Conservation (phyloP, 2,888 invertebrate species). For the Amiota mariae region DNA sequence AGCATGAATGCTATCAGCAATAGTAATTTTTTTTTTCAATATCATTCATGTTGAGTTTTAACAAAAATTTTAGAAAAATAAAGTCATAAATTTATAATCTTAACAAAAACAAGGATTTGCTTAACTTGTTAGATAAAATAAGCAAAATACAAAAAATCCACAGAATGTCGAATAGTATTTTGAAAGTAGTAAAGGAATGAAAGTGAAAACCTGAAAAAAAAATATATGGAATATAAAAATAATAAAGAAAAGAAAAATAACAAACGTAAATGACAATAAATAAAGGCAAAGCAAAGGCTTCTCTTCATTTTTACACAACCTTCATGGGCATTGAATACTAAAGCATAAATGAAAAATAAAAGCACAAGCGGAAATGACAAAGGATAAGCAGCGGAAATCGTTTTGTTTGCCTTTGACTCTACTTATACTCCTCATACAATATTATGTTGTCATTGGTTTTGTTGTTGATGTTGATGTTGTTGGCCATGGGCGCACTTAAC, state of each 20-base stretch:
- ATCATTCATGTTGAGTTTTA: too few species aligned
- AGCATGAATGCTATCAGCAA: neutral
- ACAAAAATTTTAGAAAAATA: slow-evolving; percentile 34
- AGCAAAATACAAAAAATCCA: too few species aligned
- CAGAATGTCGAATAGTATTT: neutral
- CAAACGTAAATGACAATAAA: slow-evolving; percentile 20
- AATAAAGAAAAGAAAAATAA: slow-evolving; percentile 8
- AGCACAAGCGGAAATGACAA: slow-evolving; percentile 45
- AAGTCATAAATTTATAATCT: slow-evolving; percentile 40
- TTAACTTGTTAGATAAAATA: slow-evolving; percentile 2
- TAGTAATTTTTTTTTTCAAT: neutral
- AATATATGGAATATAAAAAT: neutral
- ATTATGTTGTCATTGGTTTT: neutral
- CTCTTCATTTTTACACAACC: neutral
- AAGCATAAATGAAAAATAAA: slow-evolving; percentile 3
- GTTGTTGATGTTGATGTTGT: neutral
- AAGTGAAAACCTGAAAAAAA: neutral
- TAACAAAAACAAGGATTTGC: slow-evolving; percentile 16
- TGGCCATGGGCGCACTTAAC: slow-evolving; percentile 62
- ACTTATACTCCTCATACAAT: neutral
- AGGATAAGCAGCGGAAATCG: slow-evolving; percentile 47
- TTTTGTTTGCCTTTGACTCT: slow-evolving; percentile 44
- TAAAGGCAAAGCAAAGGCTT: slow-evolving; percentile 11
- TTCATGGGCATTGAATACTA: slow-evolving; percentile 3
- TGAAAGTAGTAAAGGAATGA: neutral